Conservation (phyloP, 2,888 invertebrate genomes). For the Hyppa rectilinea region DNA sequence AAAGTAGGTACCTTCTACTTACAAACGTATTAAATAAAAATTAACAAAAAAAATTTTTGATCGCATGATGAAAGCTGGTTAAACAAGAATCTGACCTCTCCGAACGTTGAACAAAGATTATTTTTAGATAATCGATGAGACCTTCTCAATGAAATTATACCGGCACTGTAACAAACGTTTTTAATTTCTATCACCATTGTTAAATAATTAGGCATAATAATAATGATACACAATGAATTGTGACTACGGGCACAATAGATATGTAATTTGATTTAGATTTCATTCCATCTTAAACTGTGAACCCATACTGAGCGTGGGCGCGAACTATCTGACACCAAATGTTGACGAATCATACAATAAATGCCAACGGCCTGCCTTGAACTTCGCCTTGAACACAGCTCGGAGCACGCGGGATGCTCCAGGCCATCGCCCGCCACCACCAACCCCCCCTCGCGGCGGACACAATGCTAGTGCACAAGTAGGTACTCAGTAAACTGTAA, state of each 20-base stretch:
- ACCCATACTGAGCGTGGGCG: conserved; percentile 65
- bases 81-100: neutral
- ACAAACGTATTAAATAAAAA: too few species aligned
- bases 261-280: conserved; percentile 50
- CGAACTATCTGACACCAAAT: conserved; percentile 68
- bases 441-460: conserved; percentile 69
- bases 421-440: conserved; percentile 68
- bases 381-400: conserved; percentile 79
- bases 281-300: conserved; percentile 65
- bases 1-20: too few species aligned
- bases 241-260: conserved; percentile 54
- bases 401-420: conserved; percentile 78
- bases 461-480: conserved; percentile 69
- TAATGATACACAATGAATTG: conserved; percentile 34
- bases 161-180: conserved; percentile 21
- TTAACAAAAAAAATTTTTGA: neutral
- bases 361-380: conserved; percentile 90
- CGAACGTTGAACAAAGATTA: neutral
- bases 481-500: conserved; percentile 76
- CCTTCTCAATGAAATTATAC: conserved; percentile 8
- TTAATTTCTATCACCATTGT: conserved; percentile 45
- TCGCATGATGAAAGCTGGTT: neutral
- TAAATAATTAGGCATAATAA: conserved; percentile 27
- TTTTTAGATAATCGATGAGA: conserved; percentile 7
- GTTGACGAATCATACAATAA: conserved; percentile 87